Evolutionary conservation across 2,113 vertebrate genomes (phyloP).

Genomic region (Salvelinus sp.): DNA sequence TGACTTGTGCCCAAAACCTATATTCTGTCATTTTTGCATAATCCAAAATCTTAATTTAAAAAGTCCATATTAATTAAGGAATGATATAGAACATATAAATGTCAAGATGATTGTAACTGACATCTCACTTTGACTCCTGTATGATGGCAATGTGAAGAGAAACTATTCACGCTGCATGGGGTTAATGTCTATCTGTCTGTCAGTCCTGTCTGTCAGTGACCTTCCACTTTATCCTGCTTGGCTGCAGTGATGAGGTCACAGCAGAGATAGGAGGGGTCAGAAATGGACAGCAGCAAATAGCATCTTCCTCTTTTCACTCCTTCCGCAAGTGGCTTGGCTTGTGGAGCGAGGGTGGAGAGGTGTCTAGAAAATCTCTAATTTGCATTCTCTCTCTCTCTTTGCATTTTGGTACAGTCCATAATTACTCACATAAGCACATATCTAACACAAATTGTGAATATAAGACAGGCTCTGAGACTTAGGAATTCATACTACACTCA

Average conservation of each 20-base stretch:
- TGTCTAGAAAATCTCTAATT: not conserved
- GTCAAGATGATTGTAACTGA: not conserved
- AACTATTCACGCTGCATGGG: not conserved
- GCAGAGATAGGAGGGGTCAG: not conserved
- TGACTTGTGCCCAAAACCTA: too few species aligned
- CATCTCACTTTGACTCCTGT: not conserved
- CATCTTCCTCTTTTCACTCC: not conserved
- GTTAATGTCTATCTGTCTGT: not conserved
- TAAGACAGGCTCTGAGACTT: too few species aligned
- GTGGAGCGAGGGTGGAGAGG: not conserved
- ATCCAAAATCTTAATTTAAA: not conserved
- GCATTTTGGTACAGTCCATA: not conserved
- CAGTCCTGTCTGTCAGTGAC: not conserved
- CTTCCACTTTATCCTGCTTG: conserved; percentile 1
- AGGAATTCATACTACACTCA: conserved; percentile 1
- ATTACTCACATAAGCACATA: too few species aligned
- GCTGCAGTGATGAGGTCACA: conserved; percentile 6
- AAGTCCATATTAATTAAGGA: not conserved
- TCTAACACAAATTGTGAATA: too few species aligned
- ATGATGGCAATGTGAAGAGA: conserved; percentile 1
- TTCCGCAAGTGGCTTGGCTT: not conserved
- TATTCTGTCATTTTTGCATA: too few species aligned
- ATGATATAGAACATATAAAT: conserved; percentile 13
- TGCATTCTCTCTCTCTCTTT: not conserved
- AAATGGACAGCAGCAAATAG: not conserved